Conservation (phyloP, 2,113 vertebrate genomes). For the Nothocercus nigrocapillus region DNA sequence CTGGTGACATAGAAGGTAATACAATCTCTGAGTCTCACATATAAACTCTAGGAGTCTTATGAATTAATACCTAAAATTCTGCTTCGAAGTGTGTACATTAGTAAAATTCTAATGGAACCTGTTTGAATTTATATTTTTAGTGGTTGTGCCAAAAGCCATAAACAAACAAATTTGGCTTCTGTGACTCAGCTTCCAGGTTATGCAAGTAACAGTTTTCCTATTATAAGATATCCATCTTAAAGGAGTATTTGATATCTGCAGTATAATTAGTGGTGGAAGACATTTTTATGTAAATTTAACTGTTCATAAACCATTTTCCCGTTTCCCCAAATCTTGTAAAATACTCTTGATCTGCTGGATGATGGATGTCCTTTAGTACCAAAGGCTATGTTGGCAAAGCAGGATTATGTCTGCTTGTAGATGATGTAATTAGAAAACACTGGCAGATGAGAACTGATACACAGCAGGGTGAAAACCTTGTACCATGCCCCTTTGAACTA, state of each 20-base stretch:
- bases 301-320: background rate
- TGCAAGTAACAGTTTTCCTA: background rate
- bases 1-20: background rate
- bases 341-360: background rate
- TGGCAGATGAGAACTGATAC: background rate
- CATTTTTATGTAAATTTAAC: background rate
- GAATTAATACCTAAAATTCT: background rate
- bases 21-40: background rate
- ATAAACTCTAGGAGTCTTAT: background rate
- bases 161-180: background rate
- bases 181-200: background rate
- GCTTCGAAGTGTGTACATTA: background rate
- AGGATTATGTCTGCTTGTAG: background rate
- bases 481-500: background rate
- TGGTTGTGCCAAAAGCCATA: background rate
- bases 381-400: background rate
- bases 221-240: background rate
- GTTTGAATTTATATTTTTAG: background rate
- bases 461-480: background rate
- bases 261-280: background rate
- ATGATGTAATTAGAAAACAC: background rate
- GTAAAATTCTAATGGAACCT: background rate
- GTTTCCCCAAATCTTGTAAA: background rate
- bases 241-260: rapidly evolving
- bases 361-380: background rate